These are phyloP conservation scores for Tipula vernalis DNA, from an alignment of 2,888 invertebrate species.

Conservation along the genomic window DNA sequence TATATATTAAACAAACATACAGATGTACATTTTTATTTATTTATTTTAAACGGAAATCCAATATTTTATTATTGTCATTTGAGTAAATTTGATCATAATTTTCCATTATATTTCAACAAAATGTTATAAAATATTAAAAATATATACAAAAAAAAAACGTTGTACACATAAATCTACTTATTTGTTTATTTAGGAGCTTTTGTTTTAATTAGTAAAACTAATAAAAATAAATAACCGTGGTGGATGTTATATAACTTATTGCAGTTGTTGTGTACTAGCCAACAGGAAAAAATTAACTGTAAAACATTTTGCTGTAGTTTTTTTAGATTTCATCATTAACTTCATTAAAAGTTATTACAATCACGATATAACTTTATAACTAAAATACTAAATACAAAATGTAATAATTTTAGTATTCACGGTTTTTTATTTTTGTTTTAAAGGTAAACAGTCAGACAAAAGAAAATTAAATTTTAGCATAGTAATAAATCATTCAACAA, in stretches of 20 bases:
- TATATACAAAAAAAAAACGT: not conserved
- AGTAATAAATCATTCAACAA: not conserved
- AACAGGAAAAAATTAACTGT: not conserved
- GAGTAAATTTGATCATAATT: constrained; percentile 4
- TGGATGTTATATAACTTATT: not conserved
- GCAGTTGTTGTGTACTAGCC: not conserved
- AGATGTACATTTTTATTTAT: not conserved
- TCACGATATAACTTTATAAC: not conserved
- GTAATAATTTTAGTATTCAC: not conserved
- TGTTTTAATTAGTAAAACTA: not conserved
- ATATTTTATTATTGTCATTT: not conserved
- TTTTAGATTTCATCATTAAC: not conserved
- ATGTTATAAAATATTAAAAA: not conserved
- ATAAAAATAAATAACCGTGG: not conserved
- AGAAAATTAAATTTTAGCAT: not conserved
- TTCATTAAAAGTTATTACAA: not conserved
- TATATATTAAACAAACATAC: not conserved
- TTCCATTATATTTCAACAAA: not conserved
- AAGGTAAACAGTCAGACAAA: not conserved
- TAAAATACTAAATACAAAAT: not conserved
- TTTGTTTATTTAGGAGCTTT: not conserved
- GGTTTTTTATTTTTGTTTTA: not conserved
- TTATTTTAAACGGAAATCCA: not conserved
- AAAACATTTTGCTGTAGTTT: not conserved
- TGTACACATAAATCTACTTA: not conserved